Conservation (phyloP, 1,140 invertebrate species). For the Drosophila equinoxialis region DNA sequence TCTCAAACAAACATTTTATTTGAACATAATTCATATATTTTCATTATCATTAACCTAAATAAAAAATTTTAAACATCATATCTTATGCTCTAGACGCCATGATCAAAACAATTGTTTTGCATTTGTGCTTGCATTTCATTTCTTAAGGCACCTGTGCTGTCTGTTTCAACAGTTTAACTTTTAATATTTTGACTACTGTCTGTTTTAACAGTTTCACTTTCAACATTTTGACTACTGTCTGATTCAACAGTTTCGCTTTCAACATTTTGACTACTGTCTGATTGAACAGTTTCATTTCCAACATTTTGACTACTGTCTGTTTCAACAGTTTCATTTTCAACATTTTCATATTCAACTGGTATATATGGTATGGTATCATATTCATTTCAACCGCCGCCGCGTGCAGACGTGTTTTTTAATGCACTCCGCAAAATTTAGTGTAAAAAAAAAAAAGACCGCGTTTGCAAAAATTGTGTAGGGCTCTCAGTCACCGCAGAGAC, state of each 20-base stretch:
- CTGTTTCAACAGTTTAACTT: slow-evolving; percentile 1
- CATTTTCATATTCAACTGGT: slow-evolving; percentile 10
- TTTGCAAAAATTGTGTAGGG: no score
- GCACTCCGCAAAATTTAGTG: no score
- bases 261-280: slow-evolving; percentile 5
- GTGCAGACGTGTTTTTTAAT: no score
- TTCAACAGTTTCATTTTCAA: neutral
- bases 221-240: slow-evolving; percentile 6
- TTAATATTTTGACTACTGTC: slow-evolving; percentile 9
- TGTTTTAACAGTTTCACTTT: neutral
- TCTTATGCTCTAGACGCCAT: neutral
- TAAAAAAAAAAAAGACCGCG: no score
- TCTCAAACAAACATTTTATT: no score
- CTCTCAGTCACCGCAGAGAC: no score
- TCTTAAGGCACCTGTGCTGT: slow-evolving; percentile 2
- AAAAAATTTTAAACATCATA: no score
- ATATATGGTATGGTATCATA: no score
- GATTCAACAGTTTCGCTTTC: slow-evolving; percentile 11
- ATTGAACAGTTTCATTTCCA: slow-evolving; percentile 13
- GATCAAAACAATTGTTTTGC: slow-evolving; percentile 19
- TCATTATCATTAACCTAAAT: no score
- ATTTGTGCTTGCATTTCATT: slow-evolving; percentile 27
- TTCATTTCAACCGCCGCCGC: no score
- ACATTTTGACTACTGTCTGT: neutral
- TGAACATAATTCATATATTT: no score